phyloP scores from a whole-genome alignment of 2,113 vertebrate genomes.

The Callospermophilus lateralis region DNA sequence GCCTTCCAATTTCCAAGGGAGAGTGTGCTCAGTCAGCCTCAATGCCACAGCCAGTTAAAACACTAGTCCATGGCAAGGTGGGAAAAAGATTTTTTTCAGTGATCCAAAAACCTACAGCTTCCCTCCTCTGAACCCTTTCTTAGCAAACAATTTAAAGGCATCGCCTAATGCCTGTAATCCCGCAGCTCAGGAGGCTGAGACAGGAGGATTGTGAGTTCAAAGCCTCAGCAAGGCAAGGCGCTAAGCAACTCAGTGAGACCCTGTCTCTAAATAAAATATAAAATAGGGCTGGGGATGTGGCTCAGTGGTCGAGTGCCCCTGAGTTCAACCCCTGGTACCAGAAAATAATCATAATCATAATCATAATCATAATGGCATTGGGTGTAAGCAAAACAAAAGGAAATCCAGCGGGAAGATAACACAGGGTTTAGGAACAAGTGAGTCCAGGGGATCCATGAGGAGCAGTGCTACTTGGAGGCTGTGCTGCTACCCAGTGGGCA shows the following conservation, averaged over 20 bases:
- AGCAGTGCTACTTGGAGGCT: too few species aligned
- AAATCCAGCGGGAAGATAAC: neutral
- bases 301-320: too few species aligned
- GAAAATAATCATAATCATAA: too few species aligned
- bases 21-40: neutral
- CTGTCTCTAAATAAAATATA: too few species aligned
- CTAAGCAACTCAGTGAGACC: too few species aligned
- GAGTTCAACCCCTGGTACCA: too few species aligned
- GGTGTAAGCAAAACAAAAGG: neutral
- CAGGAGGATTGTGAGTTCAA: too few species aligned
- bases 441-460: too few species aligned
- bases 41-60: neutral
- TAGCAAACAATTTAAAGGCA: neutral
- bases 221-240: too few species aligned
- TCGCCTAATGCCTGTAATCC: neutral
- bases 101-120: neutral
- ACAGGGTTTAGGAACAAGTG: neutral
- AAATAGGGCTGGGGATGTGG: too few species aligned
- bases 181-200: too few species aligned
- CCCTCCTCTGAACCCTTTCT: neutral
- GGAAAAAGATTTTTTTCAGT: neutral
- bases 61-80: neutral
- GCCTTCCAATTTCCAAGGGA: neutral
- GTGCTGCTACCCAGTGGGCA: neutral
- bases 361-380: neutral